Percentiles rank a stretch among this genome's conserved stretches.
Conservation (phyloP, 2,113 vertebrate species). For the Peucedramus taeniatus region DNA sequence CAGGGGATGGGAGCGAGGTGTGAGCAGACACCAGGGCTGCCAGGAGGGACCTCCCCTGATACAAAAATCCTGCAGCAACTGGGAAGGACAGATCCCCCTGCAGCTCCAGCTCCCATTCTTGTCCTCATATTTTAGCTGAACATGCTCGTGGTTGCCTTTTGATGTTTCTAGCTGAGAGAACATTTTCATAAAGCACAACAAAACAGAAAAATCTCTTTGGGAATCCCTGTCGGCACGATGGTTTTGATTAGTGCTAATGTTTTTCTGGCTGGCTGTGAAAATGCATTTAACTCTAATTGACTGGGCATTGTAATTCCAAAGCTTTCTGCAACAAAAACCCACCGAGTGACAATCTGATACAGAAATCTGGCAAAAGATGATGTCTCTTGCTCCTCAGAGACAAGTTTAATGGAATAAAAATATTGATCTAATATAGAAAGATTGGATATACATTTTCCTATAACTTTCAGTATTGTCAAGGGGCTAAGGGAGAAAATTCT, state of each 20-base stretch:
- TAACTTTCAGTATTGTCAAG: constrained; percentile 1
- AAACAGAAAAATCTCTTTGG: constrained; percentile 22
- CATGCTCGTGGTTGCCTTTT: not conserved
- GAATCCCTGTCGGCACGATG: constrained; percentile 48
- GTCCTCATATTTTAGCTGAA: not conserved
- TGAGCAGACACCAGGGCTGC: not conserved
- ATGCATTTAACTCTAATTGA: constrained; percentile 70
- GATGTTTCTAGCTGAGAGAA: constrained; percentile 51
- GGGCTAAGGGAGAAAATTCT: constrained; percentile 5
- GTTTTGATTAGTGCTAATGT: constrained; percentile 70
- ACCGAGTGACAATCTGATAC: constrained; percentile 56
- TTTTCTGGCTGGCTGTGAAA: constrained; percentile 68
- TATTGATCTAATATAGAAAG: constrained; percentile 64
- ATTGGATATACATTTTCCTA: constrained; percentile 54
- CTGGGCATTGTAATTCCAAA: constrained; percentile 63
- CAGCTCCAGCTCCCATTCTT: not conserved
- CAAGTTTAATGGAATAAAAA: constrained; percentile 57
- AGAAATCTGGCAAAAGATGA: constrained; percentile 56
- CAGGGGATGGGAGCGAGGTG: not conserved
- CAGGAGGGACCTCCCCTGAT: not conserved
- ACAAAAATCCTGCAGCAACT: not conserved
- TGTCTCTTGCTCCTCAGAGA: constrained; percentile 35
- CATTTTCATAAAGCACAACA: constrained; percentile 36
- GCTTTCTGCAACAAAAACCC: constrained; percentile 58
- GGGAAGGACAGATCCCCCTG: not conserved